phyloP scores from a whole-genome alignment of 53 echinoderm and acorn worm species.

The Antedon mediterranea region DNA sequence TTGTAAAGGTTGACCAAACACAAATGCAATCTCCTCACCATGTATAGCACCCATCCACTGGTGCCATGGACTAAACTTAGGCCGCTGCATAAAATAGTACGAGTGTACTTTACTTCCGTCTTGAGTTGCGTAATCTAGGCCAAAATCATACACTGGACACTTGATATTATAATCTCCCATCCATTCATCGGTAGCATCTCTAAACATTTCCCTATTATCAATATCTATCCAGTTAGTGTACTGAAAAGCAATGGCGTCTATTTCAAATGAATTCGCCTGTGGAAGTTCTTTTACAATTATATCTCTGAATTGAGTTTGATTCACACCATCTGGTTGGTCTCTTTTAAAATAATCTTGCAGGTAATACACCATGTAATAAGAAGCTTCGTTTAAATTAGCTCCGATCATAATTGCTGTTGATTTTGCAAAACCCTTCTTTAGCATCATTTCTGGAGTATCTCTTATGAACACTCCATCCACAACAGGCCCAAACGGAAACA shows the following conservation, averaged over 20 bases:
- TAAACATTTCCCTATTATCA: conserved; percentile 22
- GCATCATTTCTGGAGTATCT: conserved; percentile 46
- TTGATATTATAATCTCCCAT: conserved; percentile 59
- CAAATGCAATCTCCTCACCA: conserved; percentile 79
- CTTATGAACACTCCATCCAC: conserved; percentile 66
- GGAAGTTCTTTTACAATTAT: conserved; percentile 34
- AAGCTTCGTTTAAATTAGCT: conserved; percentile 71
- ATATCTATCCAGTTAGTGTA: conserved; percentile 87
- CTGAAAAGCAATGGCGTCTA: conserved; percentile 78
- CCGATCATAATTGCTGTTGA: conserved; percentile 58
- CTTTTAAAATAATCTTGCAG: conserved; percentile 27
- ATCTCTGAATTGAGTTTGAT: conserved; percentile 33
- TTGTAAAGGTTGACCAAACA: conserved; percentile 70
- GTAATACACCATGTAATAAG: conserved; percentile 80
- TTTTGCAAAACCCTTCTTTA: conserved; percentile 38
- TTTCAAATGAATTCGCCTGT: conserved; percentile 56
- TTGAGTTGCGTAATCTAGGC: conserved; percentile 33
- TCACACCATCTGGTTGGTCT: conserved; percentile 63
- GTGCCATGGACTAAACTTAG: conserved; percentile 60
- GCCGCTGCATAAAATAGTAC: conserved; percentile 52
- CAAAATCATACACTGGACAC: conserved; percentile 61
- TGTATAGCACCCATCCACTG: conserved; percentile 98
- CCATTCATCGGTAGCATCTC: conserved; percentile 58
- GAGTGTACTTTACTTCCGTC: conserved; percentile 45
- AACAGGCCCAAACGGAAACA: conserved; percentile 83